phyloP scores from a whole-genome alignment of 2,888 invertebrate genomes.

The Sepiola atlantica region DNA sequence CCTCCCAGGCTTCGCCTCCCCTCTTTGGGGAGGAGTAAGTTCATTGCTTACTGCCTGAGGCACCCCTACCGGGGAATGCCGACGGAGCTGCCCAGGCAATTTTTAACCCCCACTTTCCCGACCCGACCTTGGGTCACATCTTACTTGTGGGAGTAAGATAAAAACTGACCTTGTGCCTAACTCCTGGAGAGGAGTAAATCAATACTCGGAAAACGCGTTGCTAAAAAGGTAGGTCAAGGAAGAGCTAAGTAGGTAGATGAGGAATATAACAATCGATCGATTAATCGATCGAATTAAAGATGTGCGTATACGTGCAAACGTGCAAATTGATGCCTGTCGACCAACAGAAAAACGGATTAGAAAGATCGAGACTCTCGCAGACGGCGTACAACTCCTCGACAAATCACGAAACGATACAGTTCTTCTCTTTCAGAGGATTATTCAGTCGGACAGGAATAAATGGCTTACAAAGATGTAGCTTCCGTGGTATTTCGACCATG shows the following conservation, averaged over 20 bases:
- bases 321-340: neutral
- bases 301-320: neutral
- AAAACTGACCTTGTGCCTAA: no score
- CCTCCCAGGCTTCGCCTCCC: no score
- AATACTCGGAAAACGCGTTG: neutral
- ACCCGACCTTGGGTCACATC: no score
- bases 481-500: neutral
- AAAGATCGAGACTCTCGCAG: no score
- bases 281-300: neutral
- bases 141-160: no score
- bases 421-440: neutral
- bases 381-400: neutral
- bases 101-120: no score
- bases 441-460: neutral
- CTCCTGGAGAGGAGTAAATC: no score
- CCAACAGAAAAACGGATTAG: neutral
- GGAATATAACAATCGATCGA: neutral
- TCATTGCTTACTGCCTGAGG: no score
- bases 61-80: no score
- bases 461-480: neutral
- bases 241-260: neutral
- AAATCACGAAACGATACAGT: neutral
- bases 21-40: no score
- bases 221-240: neutral
- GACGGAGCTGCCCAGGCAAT: no score